Base-by-base conservation (phyloP, 1,140 invertebrate species). In the Cheumatopsyche charites region DNA sequence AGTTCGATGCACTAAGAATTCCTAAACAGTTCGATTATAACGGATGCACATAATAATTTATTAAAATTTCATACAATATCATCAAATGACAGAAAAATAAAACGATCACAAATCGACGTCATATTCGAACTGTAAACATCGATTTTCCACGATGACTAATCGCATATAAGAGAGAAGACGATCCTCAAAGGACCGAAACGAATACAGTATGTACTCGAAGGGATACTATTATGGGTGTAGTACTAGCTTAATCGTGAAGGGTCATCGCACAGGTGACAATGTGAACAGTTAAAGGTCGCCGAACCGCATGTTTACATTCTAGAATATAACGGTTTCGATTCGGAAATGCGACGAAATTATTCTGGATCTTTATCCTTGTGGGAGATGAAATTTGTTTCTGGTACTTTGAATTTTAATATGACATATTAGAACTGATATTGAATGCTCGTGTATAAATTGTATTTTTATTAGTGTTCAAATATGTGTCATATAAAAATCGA, bases 221-320 rank as follows among this genome's bases (percentile, higher is more conserved):
- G n/a, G n/a, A n/a, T n/a, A n/a, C n/a, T n/a, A n/a, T n/a, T n/a
- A n/a, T n/a, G n/a, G n/a, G n/a, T n/a, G n/a, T n/a, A n/a, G n/a
- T 62, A 42, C 36, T n/a, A n/a, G n/a, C n/a, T n/a, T n/a, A 67
- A 67, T 67, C 65, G 25, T 41, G 65, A 26, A 68, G 66, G 66
- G 66, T 68, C 66, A 68, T 68, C 66, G 66, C 66, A 55, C 66
- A 68, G 66, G 66, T 68, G 66, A 68, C 66, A 55, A 68, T 68
- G 66, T 68, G 26, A 68, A 68, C 66, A 68, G 66, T 68, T 68
- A 68, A 68, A 68, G 66, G 47, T 68, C 66, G 15, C 26, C 66
- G 66, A 68, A 43, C 66, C 41, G 43, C 49, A 41, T 68, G 66
- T 68, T 68, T 68, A 68, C 66, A 21, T 41, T 23, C 23, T 12